A percentile compares a stretch with the other conserved stretches of the same genome.
Evolutionary conservation across 30 jellyfish, hydroid and myxozoan genomes (phyloP).

Genomic region (Aurelia aurita): DNA sequence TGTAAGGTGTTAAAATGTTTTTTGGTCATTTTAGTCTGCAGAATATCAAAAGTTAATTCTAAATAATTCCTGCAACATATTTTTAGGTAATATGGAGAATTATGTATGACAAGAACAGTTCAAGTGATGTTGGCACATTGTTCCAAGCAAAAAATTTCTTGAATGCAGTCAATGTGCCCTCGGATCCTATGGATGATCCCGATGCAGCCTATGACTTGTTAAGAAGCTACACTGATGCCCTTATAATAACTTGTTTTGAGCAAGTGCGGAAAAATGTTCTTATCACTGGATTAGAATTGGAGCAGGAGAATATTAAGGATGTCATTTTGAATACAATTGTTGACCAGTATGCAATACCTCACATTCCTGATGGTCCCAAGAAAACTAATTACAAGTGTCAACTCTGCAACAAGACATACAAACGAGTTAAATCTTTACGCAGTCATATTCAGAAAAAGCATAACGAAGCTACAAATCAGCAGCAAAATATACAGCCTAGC

Average conservation of each 20-base stretch:
- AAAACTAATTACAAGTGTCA: neutral
- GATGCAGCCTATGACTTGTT: slow-evolving; percentile 4
- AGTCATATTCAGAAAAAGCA: slow-evolving; percentile 8
- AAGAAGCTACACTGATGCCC: slow-evolving; percentile 9
- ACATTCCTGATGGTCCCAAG: slow-evolving; percentile 1
- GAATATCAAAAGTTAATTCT: too few species aligned
- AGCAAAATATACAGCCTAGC: too few species aligned
- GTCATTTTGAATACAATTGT: neutral
- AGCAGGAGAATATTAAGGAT: neutral
- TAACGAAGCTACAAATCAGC: too few species aligned
- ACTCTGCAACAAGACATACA: slow-evolving; percentile 4
- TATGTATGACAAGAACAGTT: too few species aligned
- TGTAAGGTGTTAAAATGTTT: neutral
- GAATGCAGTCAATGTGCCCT: slow-evolving; percentile 5
- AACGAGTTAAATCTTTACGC: neutral
- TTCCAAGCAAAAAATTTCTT: slow-evolving; percentile 4
- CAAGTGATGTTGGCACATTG: neutral
- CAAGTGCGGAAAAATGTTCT: neutral
- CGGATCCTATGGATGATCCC: slow-evolving; percentile 8
- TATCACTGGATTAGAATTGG: neutral
- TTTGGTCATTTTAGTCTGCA: too few species aligned
- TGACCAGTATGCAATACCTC: slow-evolving; percentile 13
- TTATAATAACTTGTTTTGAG: neutral
- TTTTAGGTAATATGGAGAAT: slow-evolving; percentile 3
- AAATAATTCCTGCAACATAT: too few species aligned